These are phyloP conservation scores for Gorsachius magnificus DNA, from an alignment of 2,797 vertebrate genomes.

Conservation along the genomic window DNA sequence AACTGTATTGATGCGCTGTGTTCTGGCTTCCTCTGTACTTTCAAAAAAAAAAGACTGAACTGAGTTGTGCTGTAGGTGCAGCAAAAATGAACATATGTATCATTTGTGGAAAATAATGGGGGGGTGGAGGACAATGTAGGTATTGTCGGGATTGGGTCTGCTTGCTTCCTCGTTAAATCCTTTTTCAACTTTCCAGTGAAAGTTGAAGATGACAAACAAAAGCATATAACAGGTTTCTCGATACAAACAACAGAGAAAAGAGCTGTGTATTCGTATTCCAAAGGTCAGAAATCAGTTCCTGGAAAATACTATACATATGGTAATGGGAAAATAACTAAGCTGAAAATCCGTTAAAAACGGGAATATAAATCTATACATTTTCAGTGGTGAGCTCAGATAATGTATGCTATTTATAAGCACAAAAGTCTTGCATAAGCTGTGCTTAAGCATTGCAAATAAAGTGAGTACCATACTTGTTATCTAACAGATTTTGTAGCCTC, in stretches of 20 bases:
- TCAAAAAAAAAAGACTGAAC: background rate
- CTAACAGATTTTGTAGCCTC: constrained; percentile 10
- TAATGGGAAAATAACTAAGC: constrained; percentile 26
- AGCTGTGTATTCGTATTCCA: background rate
- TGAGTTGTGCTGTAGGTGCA: background rate
- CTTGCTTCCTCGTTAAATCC: background rate
- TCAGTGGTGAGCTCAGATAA: constrained; percentile 15
- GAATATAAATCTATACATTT: constrained; percentile 22
- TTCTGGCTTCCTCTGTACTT: background rate
- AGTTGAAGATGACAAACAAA: background rate
- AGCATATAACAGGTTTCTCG: background rate
- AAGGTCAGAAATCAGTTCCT: background rate
- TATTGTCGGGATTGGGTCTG: background rate
- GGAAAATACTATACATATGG: background rate
- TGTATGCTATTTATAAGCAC: background rate
- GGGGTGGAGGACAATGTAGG: background rate
- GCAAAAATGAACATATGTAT: background rate
- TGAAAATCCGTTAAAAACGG: constrained; percentile 30
- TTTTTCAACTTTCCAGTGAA: background rate
- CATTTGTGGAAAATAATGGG: background rate
- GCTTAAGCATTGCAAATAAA: constrained; percentile 3
- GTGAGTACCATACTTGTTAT: background rate
- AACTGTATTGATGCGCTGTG: background rate
- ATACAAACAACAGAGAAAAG: background rate
- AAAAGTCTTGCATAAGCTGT: background rate